These are phyloP conservation scores for Dicranocentrus wangi DNA, from an alignment of 2,888 invertebrate genomes.

Conservation along the genomic window DNA sequence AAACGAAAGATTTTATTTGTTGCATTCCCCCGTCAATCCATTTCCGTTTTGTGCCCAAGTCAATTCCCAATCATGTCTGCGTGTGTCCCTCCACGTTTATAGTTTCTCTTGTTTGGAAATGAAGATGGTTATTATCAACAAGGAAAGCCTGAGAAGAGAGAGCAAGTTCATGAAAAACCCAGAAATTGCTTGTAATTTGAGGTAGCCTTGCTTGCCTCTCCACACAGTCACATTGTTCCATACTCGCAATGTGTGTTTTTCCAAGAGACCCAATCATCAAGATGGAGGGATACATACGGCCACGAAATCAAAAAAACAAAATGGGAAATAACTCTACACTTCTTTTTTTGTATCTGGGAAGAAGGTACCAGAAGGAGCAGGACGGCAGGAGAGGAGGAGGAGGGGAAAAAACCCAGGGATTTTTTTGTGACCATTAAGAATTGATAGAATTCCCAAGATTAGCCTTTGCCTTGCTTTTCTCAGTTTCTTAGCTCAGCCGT, in stretches of 20 bases:
- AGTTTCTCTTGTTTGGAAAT: constrained; percentile 16
- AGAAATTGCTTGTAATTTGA: constrained; percentile 37
- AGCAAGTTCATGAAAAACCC: constrained; percentile 36
- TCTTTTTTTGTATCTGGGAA: neutral
- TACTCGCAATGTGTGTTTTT: neutral
- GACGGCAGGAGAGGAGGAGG: too few relatives aligned
- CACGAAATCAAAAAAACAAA: constrained; percentile 7
- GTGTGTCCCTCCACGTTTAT: neutral
- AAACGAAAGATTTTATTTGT: constrained; percentile 13
- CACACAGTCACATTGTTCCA: neutral
- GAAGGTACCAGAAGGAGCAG: neutral
- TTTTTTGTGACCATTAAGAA: constrained; percentile 8
- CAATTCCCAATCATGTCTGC: constrained; percentile 16
- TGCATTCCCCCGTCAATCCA: constrained; percentile 17
- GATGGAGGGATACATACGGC: neutral
- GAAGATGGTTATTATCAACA: constrained; percentile 28
- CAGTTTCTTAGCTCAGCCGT: neutral
- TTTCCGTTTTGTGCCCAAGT: neutral
- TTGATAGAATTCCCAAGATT: constrained; percentile 21
- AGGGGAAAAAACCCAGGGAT: too few relatives aligned
- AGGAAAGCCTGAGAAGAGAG: neutral
- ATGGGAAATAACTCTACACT: neutral
- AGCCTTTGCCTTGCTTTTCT: neutral
- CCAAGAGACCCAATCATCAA: neutral
- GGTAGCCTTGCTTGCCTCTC: constrained; percentile 12